A percentile compares a stretch with the other conserved stretches of the same genome.
Conservation (phyloP, 2,797 vertebrate species). For the Helarctos malayanus region DNA sequence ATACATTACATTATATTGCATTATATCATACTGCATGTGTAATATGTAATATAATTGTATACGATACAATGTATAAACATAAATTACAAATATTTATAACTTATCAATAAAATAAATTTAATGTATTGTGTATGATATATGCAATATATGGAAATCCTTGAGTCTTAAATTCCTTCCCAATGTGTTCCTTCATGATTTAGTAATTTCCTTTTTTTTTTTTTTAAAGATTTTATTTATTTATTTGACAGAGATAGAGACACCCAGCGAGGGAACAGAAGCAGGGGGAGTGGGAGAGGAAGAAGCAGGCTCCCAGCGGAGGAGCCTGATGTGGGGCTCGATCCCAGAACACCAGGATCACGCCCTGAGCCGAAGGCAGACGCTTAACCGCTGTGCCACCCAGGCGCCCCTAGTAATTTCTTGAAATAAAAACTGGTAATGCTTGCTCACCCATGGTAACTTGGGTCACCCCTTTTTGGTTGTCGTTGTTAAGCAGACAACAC, state of each 20-base stretch:
- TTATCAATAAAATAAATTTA: neutral
- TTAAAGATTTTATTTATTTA: too few species aligned
- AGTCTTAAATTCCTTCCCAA: neutral
- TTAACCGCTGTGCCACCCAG: too few species aligned
- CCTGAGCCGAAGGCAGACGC: too few species aligned
- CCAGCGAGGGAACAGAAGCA: too few species aligned
- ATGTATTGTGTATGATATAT: neutral
- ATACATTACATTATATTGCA: neutral
- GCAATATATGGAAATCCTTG: neutral
- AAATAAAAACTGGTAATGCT: neutral
- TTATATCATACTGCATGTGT: neutral
- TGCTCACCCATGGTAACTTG: neutral
- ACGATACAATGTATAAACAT: too few species aligned
- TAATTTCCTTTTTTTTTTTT: neutral
- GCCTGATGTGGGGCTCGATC: too few species aligned
- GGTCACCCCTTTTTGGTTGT: neutral
- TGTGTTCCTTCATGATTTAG: neutral
- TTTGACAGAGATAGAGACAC: too few species aligned
- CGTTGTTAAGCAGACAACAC: neutral
- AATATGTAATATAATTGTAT: neutral
- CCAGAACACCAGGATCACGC: too few species aligned
- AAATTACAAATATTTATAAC: neutral
- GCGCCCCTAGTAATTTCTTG: neutral
- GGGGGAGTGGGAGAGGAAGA: too few species aligned
- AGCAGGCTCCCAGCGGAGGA: too few species aligned